Evolutionary conservation across 2,797 vertebrate species (phyloP), one percentile per base, ranked within the genome.

Genomic region (Melanogrammus aeglefinus): DNA sequence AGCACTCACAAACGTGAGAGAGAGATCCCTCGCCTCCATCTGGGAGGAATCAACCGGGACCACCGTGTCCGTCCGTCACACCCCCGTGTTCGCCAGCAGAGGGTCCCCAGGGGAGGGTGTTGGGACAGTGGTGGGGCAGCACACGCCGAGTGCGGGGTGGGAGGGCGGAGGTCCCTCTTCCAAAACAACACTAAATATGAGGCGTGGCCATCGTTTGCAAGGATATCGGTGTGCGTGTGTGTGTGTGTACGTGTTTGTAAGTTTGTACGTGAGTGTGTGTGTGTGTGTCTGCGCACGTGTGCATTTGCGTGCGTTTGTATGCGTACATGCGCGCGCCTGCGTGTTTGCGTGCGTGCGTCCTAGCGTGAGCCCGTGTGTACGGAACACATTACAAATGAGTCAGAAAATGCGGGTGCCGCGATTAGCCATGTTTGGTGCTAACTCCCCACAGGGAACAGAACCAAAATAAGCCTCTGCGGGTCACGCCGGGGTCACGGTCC

Each of bases 1-100:
- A 31, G 44, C 39, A 27, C 35, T 38, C 24, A 33, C 79, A 77
- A 75, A 84, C 21, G 81, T 72, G 77, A 51, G 74, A 16, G 2
- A 72, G 31, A 69, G 31, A 73, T 78, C 4, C 47, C 16, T 18
- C 47, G n/a, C 57, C 63, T 77, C 27, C 76, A 77, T 72, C 38
- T 72, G 72, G 16, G 31, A 24, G n/a, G 31, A 85, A 57, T 16
- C 16, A 66, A 76, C 76, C 24, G 51, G 14, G 77, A 41, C 10
- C 38, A n/a, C 18, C 57, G 13, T 73, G 66, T 35, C 78, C 75
- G 75, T 36, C 70, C 4, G 18, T 29, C 72, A 77, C 72, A 16
- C 21, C 72, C 8, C 4, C 74, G 14, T 76, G 13, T 78, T 3
- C 29, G 35, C 16, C 18, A 51, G 33, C 44, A 36, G 41, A 73